Base-by-base conservation (phyloP, 2,797 vertebrate genomes). In the Myotis pilosus region DNA sequence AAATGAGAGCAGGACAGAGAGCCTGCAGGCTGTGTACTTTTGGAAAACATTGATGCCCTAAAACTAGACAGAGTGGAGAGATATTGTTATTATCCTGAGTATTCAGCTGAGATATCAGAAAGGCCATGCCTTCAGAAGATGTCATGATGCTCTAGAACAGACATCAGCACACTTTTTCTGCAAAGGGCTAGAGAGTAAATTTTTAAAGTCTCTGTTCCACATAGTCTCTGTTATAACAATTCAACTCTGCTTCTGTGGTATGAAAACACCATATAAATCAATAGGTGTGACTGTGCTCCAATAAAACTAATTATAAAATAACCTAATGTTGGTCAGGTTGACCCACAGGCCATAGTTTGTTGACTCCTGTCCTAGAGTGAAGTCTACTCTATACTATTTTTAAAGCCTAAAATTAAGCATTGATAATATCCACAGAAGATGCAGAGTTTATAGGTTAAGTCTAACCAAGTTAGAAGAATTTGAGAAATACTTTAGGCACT, bases 271-370 rank as follows among this genome's bases (percentile, higher is more conserved):
- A 69, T 78, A 68, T 47, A 93, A 91, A 64, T 94, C 20, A 92
- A 81, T 55, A 25, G 30, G 33, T 74, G 20, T 68, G n/a, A n/a
- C 66, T 71, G 1, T 72, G 53, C 51, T 84, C 19, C 69, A 89
- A 71, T 95, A 89, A 89, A 89, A 60, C 20, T 87, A 94, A 80
- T 94, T 89, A 93, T 8, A 53, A 76, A 95, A 87, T 74, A 89
- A 47, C 41, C n/a, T 55, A 28, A 57, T 78, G 17, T 90, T 64
- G 36, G 89, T 51, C 33, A 75, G 44, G 16, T 94, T 89, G 47
- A 89, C 60, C 36, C 51, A 66, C 30, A 82, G 51, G 60, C 47
- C 72, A 71, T 84, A 74, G 87, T 91, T 94, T 71, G 23, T 71
- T 91, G 71, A 93, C 41, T 91, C 51, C 38, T 85, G 28, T 53